These are phyloP conservation scores for Caerostris extrusa DNA, from an alignment of 1,140 invertebrate species.

Conservation along the genomic window DNA sequence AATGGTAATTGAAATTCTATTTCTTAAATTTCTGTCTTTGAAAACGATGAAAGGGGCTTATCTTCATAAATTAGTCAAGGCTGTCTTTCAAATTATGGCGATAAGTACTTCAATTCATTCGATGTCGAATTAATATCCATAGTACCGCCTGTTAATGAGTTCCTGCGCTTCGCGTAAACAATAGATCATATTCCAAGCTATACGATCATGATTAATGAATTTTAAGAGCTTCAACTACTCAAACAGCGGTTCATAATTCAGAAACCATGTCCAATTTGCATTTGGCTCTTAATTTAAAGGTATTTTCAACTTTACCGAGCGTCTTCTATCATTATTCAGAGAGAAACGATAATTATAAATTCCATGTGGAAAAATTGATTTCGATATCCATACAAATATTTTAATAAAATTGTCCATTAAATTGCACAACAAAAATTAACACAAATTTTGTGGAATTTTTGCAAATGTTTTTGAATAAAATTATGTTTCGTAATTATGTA, in stretches of 20 bases:
- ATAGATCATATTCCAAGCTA: not conserved
- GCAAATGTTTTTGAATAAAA: no score
- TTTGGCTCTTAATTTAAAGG: not conserved
- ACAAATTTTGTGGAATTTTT: no score
- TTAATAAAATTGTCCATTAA: no score
- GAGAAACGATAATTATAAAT: not conserved
- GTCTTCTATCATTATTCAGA: not conserved
- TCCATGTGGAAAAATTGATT: no score
- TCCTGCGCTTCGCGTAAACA: not conserved
- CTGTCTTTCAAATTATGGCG: not conserved
- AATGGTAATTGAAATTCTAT: no score
- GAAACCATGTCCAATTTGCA: not conserved
- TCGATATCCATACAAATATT: no score
- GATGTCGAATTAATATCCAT: not conserved
- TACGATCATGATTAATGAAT: not conserved
- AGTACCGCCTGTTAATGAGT: not conserved
- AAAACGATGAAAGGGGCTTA: no score
- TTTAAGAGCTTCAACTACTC: not conserved
- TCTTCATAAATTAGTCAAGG: no score
- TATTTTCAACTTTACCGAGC: not conserved
- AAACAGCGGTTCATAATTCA: not conserved
- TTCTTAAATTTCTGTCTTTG: no score
- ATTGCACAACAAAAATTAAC: no score
- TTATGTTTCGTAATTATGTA: no score
- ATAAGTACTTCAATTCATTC: not conserved